phyloP scores from a whole-genome alignment of 2,888 invertebrate genomes.

The Tipula unca region DNA sequence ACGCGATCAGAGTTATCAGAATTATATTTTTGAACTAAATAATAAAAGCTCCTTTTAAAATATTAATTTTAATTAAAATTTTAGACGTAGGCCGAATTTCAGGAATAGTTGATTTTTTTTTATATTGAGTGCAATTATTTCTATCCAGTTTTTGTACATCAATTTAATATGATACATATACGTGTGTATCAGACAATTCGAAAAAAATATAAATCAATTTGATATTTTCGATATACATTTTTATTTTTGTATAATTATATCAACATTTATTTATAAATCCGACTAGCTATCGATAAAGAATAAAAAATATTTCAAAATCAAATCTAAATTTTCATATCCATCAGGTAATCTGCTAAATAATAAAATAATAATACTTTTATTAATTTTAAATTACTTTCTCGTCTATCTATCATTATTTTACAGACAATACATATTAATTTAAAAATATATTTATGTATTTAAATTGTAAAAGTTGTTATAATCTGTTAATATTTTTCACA shows the following conservation, averaged over 20 bases:
- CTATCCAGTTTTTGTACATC: no score
- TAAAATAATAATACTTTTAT: background rate
- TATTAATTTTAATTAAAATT: no score
- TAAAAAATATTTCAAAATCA: background rate
- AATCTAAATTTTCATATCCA: background rate
- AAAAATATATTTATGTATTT: background rate
- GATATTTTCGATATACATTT: background rate
- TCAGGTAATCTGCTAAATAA: background rate
- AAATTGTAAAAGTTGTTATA: background rate
- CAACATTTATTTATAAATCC: background rate
- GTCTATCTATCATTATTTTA: background rate
- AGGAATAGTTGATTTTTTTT: no score
- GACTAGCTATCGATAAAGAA: background rate
- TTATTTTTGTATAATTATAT: background rate
- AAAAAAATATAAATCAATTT: no score
- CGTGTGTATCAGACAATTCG: no score
- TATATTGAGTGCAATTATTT: no score
- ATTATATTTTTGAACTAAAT: no score
- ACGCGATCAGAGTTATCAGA: no score
- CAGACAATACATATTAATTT: background rate
- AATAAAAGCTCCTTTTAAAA: no score
- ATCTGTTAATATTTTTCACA: background rate
- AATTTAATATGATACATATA: no score
- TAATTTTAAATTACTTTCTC: background rate
- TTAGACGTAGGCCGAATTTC: no score